phyloP scores from a whole-genome alignment of 2,113 vertebrate genomes.

The Melanerpes aurifrons region DNA sequence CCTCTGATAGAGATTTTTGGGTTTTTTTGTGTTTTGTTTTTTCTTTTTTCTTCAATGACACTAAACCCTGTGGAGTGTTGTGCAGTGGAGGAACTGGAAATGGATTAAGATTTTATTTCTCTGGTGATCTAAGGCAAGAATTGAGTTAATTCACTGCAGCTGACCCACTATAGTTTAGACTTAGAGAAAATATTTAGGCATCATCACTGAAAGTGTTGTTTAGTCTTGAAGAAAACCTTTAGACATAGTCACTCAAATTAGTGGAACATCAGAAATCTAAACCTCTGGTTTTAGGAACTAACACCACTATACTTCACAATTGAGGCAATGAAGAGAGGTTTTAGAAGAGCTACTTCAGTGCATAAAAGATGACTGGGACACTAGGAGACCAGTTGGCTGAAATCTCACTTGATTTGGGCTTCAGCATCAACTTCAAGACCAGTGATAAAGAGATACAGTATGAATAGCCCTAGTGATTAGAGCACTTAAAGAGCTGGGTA shows the following conservation, averaged over 20 bases:
- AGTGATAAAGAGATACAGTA: not conserved
- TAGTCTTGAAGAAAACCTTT: not conserved
- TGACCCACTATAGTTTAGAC: not conserved
- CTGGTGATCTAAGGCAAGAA: not conserved
- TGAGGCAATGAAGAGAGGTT: not conserved
- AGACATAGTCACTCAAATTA: not conserved
- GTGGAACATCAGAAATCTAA: not conserved
- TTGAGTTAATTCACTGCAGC: not conserved
- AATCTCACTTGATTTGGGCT: not conserved
- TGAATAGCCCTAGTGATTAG: not conserved
- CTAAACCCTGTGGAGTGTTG: not conserved
- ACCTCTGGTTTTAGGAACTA: not conserved
- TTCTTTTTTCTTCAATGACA: not conserved
- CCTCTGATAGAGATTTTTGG: not conserved
- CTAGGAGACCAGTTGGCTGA: not conserved
- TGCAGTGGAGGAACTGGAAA: not conserved
- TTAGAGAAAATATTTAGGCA: not conserved
- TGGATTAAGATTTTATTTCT: not conserved
- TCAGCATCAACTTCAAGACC: not conserved
- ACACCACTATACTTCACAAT: not conserved
- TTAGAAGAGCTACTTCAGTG: not conserved
- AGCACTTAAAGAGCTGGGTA: not conserved
- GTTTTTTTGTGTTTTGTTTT: too few relatives aligned
- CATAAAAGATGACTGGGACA: not conserved
- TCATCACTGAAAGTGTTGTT: not conserved